A percentile compares a stretch with the other conserved stretches of the same genome.
Evolutionary conservation across 1,140 invertebrate genomes (phyloP).

Genomic region (Zaprionus inermis): DNA sequence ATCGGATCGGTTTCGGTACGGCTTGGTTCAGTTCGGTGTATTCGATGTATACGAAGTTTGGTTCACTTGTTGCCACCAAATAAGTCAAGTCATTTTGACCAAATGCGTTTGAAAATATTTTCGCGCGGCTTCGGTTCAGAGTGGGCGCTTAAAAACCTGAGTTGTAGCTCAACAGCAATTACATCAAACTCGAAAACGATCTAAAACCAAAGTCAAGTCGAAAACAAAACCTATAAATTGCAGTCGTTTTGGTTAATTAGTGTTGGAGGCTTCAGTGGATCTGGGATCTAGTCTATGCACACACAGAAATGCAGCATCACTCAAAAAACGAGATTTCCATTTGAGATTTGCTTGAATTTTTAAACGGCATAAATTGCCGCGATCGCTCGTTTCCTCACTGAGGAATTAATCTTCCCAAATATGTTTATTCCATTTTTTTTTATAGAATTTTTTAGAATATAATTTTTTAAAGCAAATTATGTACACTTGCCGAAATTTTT

Average conservation of each 20-base stretch:
- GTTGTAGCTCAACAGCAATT: conserved; percentile 35
- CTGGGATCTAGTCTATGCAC: neutral
- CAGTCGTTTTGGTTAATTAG: conserved; percentile 17
- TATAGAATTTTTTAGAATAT: too few species aligned
- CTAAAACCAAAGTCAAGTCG: neutral
- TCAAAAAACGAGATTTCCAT: neutral
- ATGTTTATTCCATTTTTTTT: too few species aligned
- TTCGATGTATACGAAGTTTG: conserved; percentile 47
- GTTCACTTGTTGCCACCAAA: conserved; percentile 51
- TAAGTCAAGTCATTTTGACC: conserved; percentile 78
- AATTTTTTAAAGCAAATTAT: too few species aligned
- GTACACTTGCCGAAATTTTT: too few species aligned
- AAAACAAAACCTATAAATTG: conserved; percentile 8
- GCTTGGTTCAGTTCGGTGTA: conserved; percentile 27
- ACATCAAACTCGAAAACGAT: conserved; percentile 10
- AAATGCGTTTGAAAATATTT: conserved; percentile 61
- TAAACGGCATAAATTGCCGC: too few species aligned
- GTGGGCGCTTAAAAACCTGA: conserved; percentile 52
- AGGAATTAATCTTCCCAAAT: too few species aligned
- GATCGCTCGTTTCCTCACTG: too few species aligned
- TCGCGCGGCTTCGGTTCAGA: conserved; percentile 52
- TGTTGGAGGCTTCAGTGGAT: neutral
- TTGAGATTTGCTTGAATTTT: neutral
- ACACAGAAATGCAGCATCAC: neutral
- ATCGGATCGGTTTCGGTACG: neutral